Conservation (phyloP, 1,140 invertebrate genomes). For the Thalassaphorura encarpata region DNA sequence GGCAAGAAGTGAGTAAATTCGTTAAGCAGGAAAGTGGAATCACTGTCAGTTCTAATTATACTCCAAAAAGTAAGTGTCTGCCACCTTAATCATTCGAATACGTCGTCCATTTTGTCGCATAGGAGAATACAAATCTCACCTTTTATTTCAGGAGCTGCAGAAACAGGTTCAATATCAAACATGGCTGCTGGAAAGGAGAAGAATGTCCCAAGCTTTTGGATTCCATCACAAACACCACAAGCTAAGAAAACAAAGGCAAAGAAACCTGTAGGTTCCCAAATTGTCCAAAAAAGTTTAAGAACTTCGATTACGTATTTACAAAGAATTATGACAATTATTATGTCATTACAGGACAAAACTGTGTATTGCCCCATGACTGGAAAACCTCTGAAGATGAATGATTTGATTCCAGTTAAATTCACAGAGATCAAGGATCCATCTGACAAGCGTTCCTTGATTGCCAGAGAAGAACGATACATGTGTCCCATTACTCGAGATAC, state of each 20-base stretch:
- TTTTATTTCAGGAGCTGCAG: slow-evolving; percentile 17
- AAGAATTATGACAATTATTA: background rate
- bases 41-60: slow-evolving; percentile 10
- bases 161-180: slow-evolving; percentile 53
- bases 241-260: slow-evolving; percentile 57
- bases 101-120: too few relatives aligned
- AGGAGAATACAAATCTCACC: too few relatives aligned
- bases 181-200: slow-evolving; percentile 59
- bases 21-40: slow-evolving; percentile 39
- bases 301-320: too few relatives aligned
- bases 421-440: slow-evolving; percentile 70
- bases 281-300: background rate
- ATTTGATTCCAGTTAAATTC: slow-evolving; percentile 89
- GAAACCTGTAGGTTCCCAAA: slow-evolving; percentile 63
- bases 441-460: slow-evolving; percentile 68
- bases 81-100: too few relatives aligned
- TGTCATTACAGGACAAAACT: slow-evolving; percentile 58
- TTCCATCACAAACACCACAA: slow-evolving; percentile 78
- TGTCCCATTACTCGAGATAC: slow-evolving; percentile 96
- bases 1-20: slow-evolving; percentile 61
- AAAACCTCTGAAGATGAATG: slow-evolving; percentile 78
- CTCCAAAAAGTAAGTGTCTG: background rate
- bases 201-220: slow-evolving; percentile 91
- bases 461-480: slow-evolving; percentile 84
- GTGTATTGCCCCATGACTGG: slow-evolving; percentile 92